These are phyloP conservation scores for Heliocidaris erythrogramma DNA, from an alignment of 35 echinoderm and acorn worm species.

Conservation along the genomic window DNA sequence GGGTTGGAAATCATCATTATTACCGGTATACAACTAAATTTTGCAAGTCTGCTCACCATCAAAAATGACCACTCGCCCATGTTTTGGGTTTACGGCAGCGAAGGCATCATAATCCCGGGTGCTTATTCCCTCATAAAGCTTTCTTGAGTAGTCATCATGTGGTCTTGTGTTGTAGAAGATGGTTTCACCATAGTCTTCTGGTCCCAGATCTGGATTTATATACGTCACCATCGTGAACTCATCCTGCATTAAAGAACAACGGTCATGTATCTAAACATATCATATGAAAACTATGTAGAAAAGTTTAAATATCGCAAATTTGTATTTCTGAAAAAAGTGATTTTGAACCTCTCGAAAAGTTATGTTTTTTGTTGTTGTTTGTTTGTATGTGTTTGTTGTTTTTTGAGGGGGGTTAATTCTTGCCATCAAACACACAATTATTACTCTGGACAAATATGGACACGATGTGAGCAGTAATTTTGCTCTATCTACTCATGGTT, in stretches of 20 bases:
- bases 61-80: conserved; percentile 30
- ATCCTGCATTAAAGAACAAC: background rate
- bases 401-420: too few species aligned
- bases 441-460: background rate
- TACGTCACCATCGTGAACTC: conserved; percentile 53
- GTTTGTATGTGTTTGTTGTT: too few species aligned
- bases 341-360: too few species aligned
- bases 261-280: background rate
- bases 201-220: conserved; percentile 25
- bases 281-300: too few species aligned
- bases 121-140: conserved; percentile 35
- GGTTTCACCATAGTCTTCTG: conserved; percentile 46
- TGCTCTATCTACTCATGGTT: too few species aligned
- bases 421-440: background rate
- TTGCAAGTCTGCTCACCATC: background rate
- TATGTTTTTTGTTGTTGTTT: too few species aligned
- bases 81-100: background rate
- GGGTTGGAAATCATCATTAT: too few species aligned
- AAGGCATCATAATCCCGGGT: background rate
- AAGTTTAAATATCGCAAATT: too few species aligned
- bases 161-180: conserved; percentile 36
- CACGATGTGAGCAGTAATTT: too few species aligned
- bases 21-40: too few species aligned
- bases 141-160: background rate
- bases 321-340: too few species aligned